Conservation (phyloP, 92 coral and sea anemone species). For the Porites cylindrica region DNA sequence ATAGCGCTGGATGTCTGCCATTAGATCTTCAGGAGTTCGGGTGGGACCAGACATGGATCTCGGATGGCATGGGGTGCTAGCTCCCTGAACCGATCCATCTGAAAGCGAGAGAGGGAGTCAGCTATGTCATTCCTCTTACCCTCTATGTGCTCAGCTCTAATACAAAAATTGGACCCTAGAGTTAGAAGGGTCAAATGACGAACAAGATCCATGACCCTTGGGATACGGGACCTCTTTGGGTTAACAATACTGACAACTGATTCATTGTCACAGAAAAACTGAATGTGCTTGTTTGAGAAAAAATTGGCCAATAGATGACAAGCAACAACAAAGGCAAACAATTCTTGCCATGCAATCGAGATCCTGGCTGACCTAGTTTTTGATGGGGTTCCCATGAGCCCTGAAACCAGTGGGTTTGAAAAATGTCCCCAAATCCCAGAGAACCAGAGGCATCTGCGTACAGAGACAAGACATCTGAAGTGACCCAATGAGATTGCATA, state of each 20-base stretch:
- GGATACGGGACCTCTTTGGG: conserved; percentile 57
- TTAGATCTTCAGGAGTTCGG: conserved; percentile 38
- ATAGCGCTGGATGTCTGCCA: no score
- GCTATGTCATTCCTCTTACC: conserved; percentile 67
- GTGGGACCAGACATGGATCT: conserved; percentile 38
- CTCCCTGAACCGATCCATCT: conserved; percentile 61
- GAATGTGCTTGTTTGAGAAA: conserved; percentile 52
- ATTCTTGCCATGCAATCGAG: conserved; percentile 74
- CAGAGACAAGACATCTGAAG: conserved; percentile 44
- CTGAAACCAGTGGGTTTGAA: conserved; percentile 69
- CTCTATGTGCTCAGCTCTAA: conserved; percentile 49
- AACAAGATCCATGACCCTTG: conserved; percentile 66
- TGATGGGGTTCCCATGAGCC: conserved; percentile 68
- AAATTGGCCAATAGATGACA: conserved; percentile 54
- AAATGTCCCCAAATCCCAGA: conserved; percentile 59
- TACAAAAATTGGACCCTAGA: conserved; percentile 49
- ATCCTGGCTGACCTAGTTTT: conserved; percentile 55
- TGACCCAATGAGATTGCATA: conserved; percentile 46
- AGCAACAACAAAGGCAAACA: conserved; percentile 67
- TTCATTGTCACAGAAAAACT: conserved; percentile 59
- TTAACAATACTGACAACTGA: conserved; percentile 64
- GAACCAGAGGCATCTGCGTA: conserved; percentile 80
- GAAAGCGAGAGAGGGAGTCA: conserved; percentile 66
- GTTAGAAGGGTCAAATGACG: conserved; percentile 60
- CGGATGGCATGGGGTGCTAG: conserved; percentile 53